Conservation (phyloP, 2,797 vertebrate species). For the Ctenopoma multispine region DNA sequence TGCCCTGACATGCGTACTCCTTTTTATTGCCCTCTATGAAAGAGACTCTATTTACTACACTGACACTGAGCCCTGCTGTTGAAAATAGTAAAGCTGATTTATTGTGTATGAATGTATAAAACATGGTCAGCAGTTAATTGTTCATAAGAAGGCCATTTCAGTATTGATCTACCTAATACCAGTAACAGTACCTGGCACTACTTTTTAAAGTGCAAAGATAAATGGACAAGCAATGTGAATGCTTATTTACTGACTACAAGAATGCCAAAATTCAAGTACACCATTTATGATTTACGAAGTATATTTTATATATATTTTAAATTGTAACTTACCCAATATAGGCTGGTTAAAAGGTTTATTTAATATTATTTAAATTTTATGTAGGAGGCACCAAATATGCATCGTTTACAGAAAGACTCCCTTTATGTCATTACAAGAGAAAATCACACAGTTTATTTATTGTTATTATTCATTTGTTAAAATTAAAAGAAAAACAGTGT, state of each 20-base stretch:
- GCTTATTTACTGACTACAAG: not conserved
- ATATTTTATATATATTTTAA: too few species aligned
- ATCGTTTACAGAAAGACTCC: slow-evolving; percentile 32
- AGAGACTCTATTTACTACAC: not conserved
- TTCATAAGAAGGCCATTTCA: slow-evolving; percentile 9
- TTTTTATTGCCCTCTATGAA: slow-evolving; percentile 3
- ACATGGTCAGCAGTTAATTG: not conserved
- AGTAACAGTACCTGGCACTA: not conserved
- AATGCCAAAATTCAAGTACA: not conserved
- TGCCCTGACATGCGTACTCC: not conserved
- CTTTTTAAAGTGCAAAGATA: not conserved
- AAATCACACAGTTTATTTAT: too few species aligned
- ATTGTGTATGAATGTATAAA: not conserved
- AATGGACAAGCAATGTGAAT: not conserved
- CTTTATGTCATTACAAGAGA: slow-evolving; percentile 62
- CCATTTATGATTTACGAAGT: too few species aligned
- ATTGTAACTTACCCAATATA: slow-evolving; percentile 2
- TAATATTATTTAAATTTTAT: slow-evolving; percentile 27
- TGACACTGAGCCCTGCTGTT: not conserved
- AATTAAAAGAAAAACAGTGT: not conserved
- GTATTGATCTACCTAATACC: not conserved
- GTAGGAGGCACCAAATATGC: slow-evolving; percentile 19
- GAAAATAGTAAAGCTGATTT: not conserved
- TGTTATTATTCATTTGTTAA: too few species aligned
- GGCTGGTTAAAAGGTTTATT: slow-evolving; percentile 20